Percentiles rank a stretch among this genome's conserved stretches.
Conservation (phyloP, 2,797 vertebrate species). For the Anolis apletophallus region DNA sequence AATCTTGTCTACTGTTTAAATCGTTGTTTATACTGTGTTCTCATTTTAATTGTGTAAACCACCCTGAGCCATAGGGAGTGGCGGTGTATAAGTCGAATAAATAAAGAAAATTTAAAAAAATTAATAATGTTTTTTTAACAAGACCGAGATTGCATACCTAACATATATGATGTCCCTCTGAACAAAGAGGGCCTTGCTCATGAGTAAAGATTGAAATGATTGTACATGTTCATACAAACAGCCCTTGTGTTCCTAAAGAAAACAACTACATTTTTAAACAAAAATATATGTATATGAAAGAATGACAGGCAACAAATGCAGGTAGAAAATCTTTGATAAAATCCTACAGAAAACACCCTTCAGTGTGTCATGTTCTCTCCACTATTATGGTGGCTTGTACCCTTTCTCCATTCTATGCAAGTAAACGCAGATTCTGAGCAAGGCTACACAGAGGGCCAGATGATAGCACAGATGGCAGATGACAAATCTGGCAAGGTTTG, state of each 20-base stretch:
- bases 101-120: too few relatives aligned
- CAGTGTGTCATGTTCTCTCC: constrained; percentile 53
- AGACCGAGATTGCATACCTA: neutral
- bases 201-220: too few relatives aligned
- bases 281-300: neutral
- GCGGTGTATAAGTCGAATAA: too few relatives aligned
- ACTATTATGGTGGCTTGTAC: constrained; percentile 65
- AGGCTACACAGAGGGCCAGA: constrained; percentile 83
- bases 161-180: neutral
- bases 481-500: constrained; percentile 85
- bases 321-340: neutral
- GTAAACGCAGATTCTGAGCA: constrained; percentile 76
- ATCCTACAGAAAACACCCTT: neutral
- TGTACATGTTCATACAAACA: neutral
- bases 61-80: too few relatives aligned
- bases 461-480: constrained; percentile 90
- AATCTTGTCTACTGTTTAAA: too few relatives aligned
- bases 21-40: too few relatives aligned
- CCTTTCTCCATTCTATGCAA: constrained; percentile 63
- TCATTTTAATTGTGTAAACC: too few relatives aligned
- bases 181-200: neutral
- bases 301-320: neutral
- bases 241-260: neutral
- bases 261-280: neutral
- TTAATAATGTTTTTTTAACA: too few relatives aligned